Conservation (phyloP, 1,140 invertebrate species). For the Drosophila tristis region DNA sequence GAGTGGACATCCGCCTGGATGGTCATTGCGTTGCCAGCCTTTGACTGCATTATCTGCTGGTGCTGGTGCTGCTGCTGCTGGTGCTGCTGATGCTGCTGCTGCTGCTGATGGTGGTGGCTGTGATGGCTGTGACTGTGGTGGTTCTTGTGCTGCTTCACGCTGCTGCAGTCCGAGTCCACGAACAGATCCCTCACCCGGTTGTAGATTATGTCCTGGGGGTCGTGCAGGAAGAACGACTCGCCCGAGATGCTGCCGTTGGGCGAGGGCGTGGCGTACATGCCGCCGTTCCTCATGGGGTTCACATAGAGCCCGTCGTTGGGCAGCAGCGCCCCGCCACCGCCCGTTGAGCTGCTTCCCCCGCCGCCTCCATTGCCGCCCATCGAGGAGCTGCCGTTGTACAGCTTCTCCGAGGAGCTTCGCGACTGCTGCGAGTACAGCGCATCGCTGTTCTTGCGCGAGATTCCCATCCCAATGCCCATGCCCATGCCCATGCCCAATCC, state of each 20-base stretch:
- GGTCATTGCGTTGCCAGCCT: constrained; percentile 77
- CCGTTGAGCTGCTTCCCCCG: constrained; percentile 12
- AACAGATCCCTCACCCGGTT: constrained; percentile 92
- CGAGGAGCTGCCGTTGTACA: constrained; percentile 58
- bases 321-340: constrained; percentile 40
- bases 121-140: too few species aligned
- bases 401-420: constrained; percentile 83
- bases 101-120: constrained; percentile 24
- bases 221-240: constrained; percentile 93
- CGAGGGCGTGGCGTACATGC: constrained; percentile 73
- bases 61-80: constrained; percentile 24
- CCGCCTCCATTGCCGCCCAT: constrained; percentile 28
- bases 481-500: constrained; percentile 17
- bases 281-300: constrained; percentile 89
- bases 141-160: constrained; percentile 60
- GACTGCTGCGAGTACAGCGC: constrained; percentile 76
- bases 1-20: constrained; percentile 89
- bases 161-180: constrained; percentile 85
- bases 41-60: constrained; percentile 41
- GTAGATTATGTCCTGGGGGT: constrained; percentile 90
- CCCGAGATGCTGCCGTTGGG: constrained; percentile 84
- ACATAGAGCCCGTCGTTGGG: constrained; percentile 92
- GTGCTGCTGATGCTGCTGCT: too few species aligned
- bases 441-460: constrained; percentile 69
- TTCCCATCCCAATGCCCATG: constrained; percentile 36